Conservation (phyloP, 2,113 vertebrate species). For the Cettia cetti region DNA sequence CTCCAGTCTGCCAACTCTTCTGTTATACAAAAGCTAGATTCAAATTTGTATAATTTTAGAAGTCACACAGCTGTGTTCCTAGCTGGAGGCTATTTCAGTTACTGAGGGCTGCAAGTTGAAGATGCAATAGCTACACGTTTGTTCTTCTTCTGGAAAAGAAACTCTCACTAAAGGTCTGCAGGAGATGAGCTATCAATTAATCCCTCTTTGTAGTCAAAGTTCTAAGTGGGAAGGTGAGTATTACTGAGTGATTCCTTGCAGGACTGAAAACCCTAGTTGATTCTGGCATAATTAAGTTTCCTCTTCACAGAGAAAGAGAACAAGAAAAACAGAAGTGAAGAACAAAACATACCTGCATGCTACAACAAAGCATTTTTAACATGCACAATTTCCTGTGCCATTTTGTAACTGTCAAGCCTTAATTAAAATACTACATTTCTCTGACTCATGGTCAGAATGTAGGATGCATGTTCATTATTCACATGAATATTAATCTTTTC, state of each 20-base stretch:
- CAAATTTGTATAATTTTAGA: not conserved
- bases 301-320: not conserved
- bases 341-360: not conserved
- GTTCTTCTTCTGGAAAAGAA: not conserved
- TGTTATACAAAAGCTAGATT: not conserved
- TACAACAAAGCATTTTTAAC: constrained; percentile 2
- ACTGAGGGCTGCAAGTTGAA: not conserved
- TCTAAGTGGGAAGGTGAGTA: constrained; percentile 41
- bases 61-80: not conserved
- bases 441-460: constrained; percentile 57
- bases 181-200: constrained; percentile 25
- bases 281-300: constrained; percentile 23
- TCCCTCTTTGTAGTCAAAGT: not conserved
- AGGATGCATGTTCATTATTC: constrained; percentile 49
- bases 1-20: not conserved
- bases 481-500: constrained; percentile 40
- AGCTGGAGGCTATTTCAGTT: not conserved
- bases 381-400: not conserved
- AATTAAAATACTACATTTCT: constrained; percentile 54
- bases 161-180: not conserved
- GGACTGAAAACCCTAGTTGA: not conserved
- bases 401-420: constrained; percentile 30
- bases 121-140: not conserved
- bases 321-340: constrained; percentile 17
- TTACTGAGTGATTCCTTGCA: constrained; percentile 37